Conservation (phyloP, 1,140 invertebrate genomes). For the Pinna nobilis region DNA sequence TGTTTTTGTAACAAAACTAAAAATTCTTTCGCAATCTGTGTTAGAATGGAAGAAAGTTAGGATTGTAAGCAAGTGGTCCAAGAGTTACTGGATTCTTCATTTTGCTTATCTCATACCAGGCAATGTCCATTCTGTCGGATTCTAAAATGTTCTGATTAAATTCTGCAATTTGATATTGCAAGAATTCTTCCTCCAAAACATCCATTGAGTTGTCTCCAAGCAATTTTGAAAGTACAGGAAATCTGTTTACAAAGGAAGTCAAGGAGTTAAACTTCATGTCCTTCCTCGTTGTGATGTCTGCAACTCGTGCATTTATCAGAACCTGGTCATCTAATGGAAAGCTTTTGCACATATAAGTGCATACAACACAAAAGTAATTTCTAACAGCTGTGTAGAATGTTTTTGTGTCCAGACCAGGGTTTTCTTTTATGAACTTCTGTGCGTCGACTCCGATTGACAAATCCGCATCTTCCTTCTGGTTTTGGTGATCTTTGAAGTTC, state of each 20-base stretch:
- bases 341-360: conserved; percentile 11
- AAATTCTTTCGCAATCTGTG: not conserved
- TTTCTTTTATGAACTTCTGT: not conserved
- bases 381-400: conserved; percentile 11
- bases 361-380: conserved; percentile 5
- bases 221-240: not conserved
- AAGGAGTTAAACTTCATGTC: not conserved
- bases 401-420: not conserved
- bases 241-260: conserved; percentile 14
- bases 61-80: not conserved
- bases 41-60: not conserved
- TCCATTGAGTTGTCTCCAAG: not conserved
- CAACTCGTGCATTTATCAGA: conserved; percentile 16
- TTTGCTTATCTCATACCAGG: not conserved
- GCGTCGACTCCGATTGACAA: not conserved
- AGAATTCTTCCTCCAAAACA: not conserved
- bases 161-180: not conserved
- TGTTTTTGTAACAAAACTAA: not conserved
- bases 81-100: not conserved
- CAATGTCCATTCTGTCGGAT: not conserved
- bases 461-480: conserved; percentile 1
- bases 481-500: not conserved
- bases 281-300: not conserved
- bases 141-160: not conserved
- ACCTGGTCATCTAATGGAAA: conserved; percentile 4